Conservation (phyloP, 2,888 invertebrate genomes). For the Rotaria magnacalcarata region DNA sequence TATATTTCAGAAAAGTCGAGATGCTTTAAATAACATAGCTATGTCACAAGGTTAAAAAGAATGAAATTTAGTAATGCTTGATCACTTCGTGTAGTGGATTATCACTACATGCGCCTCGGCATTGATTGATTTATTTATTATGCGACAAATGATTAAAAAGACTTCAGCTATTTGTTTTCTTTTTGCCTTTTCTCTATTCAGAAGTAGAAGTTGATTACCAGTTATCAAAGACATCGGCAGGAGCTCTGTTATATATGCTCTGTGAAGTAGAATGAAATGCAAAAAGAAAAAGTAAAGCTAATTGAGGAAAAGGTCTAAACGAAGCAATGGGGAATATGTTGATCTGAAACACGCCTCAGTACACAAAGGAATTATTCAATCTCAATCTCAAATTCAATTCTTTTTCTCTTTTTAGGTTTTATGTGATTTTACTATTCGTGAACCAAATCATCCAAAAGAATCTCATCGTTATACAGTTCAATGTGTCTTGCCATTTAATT, state of each 20-base stretch:
- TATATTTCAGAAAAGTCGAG: too few relatives aligned
- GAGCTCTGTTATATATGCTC: neutral
- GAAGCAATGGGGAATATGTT: neutral
- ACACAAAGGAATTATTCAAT: neutral
- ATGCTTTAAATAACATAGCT: too few relatives aligned
- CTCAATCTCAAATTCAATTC: neutral
- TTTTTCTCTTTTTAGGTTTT: conserved; percentile 41
- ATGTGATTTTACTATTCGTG: conserved; percentile 45
- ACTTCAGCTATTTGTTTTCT: too few relatives aligned
- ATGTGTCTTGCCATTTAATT: conserved; percentile 48
- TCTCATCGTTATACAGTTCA: conserved; percentile 48
- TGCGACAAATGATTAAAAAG: too few relatives aligned
- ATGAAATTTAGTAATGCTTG: too few relatives aligned
- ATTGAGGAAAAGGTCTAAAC: neutral
- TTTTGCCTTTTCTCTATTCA: neutral
- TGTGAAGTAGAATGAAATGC: neutral
- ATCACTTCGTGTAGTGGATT: too few relatives aligned
- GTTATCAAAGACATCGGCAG: neutral
- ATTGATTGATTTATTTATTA: too few relatives aligned
- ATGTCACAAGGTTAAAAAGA: too few relatives aligned
- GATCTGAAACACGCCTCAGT: neutral
- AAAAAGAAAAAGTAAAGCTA: neutral
- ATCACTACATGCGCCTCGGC: too few relatives aligned
- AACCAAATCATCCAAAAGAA: conserved; percentile 46
- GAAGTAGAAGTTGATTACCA: neutral